Evolutionary conservation across 2,113 vertebrate genomes (phyloP).

Genomic region (Strix aluco): DNA sequence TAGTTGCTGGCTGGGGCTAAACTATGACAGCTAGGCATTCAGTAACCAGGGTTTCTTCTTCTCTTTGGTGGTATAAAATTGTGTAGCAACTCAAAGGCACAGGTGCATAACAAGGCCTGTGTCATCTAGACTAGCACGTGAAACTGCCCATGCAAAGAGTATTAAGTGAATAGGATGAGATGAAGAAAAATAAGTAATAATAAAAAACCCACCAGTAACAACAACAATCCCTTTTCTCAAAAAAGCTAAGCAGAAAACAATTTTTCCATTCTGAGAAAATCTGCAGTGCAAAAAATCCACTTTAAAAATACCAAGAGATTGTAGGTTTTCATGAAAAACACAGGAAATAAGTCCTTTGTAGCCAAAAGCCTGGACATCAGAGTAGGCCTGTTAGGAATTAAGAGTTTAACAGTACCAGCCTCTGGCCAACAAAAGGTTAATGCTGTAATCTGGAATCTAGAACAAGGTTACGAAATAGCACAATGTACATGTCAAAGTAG

Average conservation of each 20-base stretch:
- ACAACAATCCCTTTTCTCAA: neutral
- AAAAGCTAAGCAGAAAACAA: neutral
- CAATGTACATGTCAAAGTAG: neutral
- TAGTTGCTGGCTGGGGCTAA: neutral
- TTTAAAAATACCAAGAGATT: neutral
- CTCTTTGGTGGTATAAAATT: neutral
- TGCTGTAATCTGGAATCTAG: neutral
- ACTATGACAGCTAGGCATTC: neutral
- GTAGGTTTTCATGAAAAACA: neutral
- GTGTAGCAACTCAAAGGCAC: neutral
- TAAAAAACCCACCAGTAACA: neutral
- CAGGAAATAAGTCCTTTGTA: neutral
- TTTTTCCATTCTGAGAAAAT: neutral
- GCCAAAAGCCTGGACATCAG: neutral
- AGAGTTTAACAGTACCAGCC: neutral
- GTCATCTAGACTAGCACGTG: neutral
- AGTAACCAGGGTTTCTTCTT: neutral
- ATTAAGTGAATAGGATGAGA: neutral
- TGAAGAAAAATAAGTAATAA: neutral
- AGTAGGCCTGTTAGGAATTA: neutral
- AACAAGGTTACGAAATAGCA: neutral
- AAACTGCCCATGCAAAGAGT: neutral
- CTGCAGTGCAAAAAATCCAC: neutral
- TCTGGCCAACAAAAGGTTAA: neutral
- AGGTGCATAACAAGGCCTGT: neutral